Base-by-base conservation (phyloP, 2,797 vertebrate species). In the Streptopelia turtur region DNA sequence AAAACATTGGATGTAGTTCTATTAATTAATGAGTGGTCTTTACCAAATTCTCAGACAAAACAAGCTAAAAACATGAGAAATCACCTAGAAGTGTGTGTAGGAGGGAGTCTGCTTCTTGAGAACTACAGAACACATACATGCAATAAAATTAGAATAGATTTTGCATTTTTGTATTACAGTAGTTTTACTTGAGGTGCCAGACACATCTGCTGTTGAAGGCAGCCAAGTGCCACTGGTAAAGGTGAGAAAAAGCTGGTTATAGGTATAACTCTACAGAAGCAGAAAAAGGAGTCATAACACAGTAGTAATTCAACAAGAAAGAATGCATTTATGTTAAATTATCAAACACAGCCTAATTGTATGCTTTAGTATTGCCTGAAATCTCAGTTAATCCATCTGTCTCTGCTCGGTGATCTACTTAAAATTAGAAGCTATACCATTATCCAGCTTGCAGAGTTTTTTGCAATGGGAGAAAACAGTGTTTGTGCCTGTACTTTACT, bases 381-480 rank as follows among this genome's bases (percentile, higher is more conserved):
- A 94, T 81, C 76, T 70, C 72, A 45, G 28, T 87, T 91, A 85
- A 91, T 94, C 61, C 66, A 70, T 92, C 71, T 83, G 76, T 59
- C 49, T 66, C 25, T 85, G 16, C 49, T 65, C 70, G 78, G 64
- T 77, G 53, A 91, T 88, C 89, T 83, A 5, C 79, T 81, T 83
- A 89, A 79, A 91, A 89, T 65, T 50, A 83, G n/a, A 72, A 92
- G 55, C 47, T 63, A 33, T 16, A 24, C 16, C 49, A 65, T 70
- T 82, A 69, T 47, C 72, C 80, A 60, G 37, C 50, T 83, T 76
- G 52, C 52, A 80, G 49, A 21, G 9, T 0, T 11, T 77, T 89
- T 47, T 68, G 82, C 61, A 75, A 6, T n/a, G 14, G 50, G 49
- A 66, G 53, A 47, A 83, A 74, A 35, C 5, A 50, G 56, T 65